Conservation (phyloP, 2,113 vertebrate species). For the Cebidichthys violaceus region DNA sequence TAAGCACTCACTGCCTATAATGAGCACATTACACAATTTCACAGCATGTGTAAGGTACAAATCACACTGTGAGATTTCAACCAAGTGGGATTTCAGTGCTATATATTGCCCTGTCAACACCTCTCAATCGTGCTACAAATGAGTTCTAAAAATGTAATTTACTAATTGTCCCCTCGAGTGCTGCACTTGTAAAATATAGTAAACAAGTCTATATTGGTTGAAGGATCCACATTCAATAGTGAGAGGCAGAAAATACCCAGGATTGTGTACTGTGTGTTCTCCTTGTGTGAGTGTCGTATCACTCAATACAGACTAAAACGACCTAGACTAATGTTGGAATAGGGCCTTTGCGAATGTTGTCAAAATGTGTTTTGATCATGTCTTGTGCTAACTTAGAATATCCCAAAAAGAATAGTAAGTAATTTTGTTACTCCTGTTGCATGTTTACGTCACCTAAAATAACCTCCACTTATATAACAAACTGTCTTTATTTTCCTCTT, state of each 20-base stretch:
- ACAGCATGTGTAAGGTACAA: slow-evolving; percentile 27
- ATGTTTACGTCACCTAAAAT: not conserved
- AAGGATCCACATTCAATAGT: not conserved
- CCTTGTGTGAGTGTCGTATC: not conserved
- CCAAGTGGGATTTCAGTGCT: slow-evolving; percentile 35
- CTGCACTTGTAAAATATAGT: slow-evolving; percentile 31
- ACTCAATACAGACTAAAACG: not conserved
- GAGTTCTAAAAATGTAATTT: slow-evolving; percentile 42
- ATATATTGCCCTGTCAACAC: slow-evolving; percentile 67
- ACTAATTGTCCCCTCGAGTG: slow-evolving; percentile 69
- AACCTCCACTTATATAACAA: not conserved
- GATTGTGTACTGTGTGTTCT: not conserved
- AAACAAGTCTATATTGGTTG: slow-evolving; percentile 39
- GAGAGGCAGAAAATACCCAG: not conserved
- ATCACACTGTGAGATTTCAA: slow-evolving; percentile 31
- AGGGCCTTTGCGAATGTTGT: too few species aligned
- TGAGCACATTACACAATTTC: slow-evolving; percentile 22
- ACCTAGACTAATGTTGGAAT: too few species aligned
- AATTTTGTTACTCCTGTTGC: not conserved
- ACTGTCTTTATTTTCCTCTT: not conserved
- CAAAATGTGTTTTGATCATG: too few species aligned
- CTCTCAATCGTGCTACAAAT: slow-evolving; percentile 43
- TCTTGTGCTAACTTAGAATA: too few species aligned
- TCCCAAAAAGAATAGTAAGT: too few species aligned
- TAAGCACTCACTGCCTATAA: slow-evolving; percentile 7